These are phyloP conservation scores for Camelus bactrianus DNA, from an alignment of 2,113 vertebrate species.

Conservation along the genomic window DNA sequence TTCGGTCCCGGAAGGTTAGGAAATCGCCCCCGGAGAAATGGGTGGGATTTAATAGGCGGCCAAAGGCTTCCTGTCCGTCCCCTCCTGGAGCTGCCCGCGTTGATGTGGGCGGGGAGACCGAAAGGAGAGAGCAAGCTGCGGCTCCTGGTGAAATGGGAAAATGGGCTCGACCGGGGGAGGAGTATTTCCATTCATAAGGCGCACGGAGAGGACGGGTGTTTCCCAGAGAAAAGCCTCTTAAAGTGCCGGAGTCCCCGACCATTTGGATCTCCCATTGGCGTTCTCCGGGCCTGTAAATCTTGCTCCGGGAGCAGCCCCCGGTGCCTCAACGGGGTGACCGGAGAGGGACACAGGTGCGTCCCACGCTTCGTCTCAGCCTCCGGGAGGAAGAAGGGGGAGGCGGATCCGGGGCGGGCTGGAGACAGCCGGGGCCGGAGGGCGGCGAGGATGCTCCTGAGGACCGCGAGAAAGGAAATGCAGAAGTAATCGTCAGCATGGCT, in stretches of 20 bases:
- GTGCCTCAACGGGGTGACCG: constrained; percentile 56
- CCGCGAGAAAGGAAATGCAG: constrained; percentile 66
- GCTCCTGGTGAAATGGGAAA: constrained; percentile 82
- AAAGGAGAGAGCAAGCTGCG: constrained; percentile 73
- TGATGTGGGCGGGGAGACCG: constrained; percentile 81
- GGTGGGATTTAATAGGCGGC: constrained; percentile 84
- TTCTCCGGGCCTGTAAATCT: constrained; percentile 74
- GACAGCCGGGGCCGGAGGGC: constrained; percentile 69
- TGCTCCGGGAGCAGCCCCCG: constrained; percentile 66
- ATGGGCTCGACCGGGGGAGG: constrained; percentile 84
- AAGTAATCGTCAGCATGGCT: constrained; percentile 71
- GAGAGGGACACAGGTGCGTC: constrained; percentile 76
- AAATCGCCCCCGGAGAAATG: constrained; percentile 85
- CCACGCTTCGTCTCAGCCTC: constrained; percentile 67
- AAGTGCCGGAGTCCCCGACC: constrained; percentile 85
- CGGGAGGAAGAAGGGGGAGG: constrained; percentile 73
- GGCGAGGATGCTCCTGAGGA: constrained; percentile 60
- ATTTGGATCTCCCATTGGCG: constrained; percentile 81
- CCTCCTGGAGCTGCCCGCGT: constrained; percentile 82
- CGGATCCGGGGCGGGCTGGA: constrained; percentile 81
- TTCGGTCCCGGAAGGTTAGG: constrained; percentile 84
- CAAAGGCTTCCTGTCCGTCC: constrained; percentile 84
- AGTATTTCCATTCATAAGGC: constrained; percentile 84
- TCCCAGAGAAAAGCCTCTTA: constrained; percentile 86
- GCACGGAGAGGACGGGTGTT: constrained; percentile 81